Evolutionary conservation across 2,113 vertebrate genomes (phyloP).

Genomic region (Callipepla californica): DNA sequence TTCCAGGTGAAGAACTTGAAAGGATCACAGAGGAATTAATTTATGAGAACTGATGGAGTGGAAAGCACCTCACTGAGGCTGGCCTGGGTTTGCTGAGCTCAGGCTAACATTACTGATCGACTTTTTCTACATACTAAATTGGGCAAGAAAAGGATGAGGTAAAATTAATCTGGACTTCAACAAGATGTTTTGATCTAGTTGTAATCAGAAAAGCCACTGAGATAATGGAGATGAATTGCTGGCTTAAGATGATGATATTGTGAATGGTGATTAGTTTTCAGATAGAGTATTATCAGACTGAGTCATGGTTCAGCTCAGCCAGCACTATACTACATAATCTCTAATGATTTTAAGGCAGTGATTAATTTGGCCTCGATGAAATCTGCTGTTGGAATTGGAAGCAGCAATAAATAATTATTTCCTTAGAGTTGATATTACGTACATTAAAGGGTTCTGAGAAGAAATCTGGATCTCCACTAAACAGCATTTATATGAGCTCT

Average conservation of each 20-base stretch:
- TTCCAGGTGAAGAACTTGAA: conserved; percentile 60
- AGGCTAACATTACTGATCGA: neutral
- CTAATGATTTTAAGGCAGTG: conserved; percentile 47
- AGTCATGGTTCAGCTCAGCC: conserved; percentile 49
- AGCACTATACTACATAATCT: neutral
- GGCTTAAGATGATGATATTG: conserved; percentile 21
- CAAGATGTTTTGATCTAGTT: conserved; percentile 63
- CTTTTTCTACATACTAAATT: conserved; percentile 40
- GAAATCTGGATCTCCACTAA: neutral
- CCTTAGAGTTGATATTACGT: neutral
- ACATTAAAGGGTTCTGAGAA: neutral
- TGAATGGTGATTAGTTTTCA: conserved; percentile 54
- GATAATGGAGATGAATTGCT: conserved; percentile 69
- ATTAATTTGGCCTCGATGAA: conserved; percentile 62
- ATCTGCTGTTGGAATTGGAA: conserved; percentile 23
- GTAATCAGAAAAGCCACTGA: conserved; percentile 43
- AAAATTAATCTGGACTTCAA: conserved; percentile 66
- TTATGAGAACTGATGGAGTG: conserved; percentile 59
- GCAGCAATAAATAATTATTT: conserved; percentile 49
- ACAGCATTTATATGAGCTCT: conserved; percentile 8
- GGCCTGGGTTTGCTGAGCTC: conserved; percentile 5
- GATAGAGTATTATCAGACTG: conserved; percentile 15
- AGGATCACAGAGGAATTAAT: conserved; percentile 56
- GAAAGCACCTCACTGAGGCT: conserved; percentile 15
- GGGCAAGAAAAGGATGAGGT: conserved; percentile 46